Evolutionary conservation across 2,113 vertebrate species (phyloP).

Genomic region (Oreochromis aureus): DNA sequence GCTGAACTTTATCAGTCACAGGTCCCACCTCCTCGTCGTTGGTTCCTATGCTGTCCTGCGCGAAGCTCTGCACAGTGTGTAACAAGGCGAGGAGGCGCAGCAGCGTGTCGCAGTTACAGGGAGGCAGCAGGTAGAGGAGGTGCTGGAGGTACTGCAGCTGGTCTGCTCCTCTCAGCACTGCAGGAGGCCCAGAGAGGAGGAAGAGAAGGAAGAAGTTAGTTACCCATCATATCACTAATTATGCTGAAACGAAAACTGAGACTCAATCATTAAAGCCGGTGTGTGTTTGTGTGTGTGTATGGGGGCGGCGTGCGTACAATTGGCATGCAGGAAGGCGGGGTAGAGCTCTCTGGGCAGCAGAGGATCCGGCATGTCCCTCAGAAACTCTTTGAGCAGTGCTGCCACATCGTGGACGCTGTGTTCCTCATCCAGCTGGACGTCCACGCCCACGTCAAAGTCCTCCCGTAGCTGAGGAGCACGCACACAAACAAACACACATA

Average conservation of each 20-base stretch:
- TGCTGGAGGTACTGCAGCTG: slow-evolving; percentile 81
- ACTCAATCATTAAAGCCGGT: background rate
- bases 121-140: slow-evolving; percentile 86
- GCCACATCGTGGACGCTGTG: slow-evolving; percentile 89
- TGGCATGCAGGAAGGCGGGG: slow-evolving; percentile 83
- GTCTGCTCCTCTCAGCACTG: slow-evolving; percentile 73
- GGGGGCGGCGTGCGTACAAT: slow-evolving; percentile 59
- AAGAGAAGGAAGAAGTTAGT: background rate
- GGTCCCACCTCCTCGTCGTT: slow-evolving; percentile 75
- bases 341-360: slow-evolving; percentile 86
- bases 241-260: background rate
- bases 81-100: slow-evolving; percentile 82
- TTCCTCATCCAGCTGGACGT: slow-evolving; percentile 79
- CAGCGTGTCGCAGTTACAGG: slow-evolving; percentile 89
- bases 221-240: background rate
- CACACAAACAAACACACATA: background rate
- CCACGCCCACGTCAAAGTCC: slow-evolving; percentile 65
- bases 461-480: slow-evolving; percentile 50
- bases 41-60: slow-evolving; percentile 70
- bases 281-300: background rate
- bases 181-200: background rate
- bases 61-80: slow-evolving; percentile 75
- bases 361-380: slow-evolving; percentile 84
- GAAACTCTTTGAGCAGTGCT: slow-evolving; percentile 87
- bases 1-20: background rate